Evolutionary conservation across 2,888 invertebrate genomes (phyloP).

Genomic region (Melinopterus prodromus): DNA sequence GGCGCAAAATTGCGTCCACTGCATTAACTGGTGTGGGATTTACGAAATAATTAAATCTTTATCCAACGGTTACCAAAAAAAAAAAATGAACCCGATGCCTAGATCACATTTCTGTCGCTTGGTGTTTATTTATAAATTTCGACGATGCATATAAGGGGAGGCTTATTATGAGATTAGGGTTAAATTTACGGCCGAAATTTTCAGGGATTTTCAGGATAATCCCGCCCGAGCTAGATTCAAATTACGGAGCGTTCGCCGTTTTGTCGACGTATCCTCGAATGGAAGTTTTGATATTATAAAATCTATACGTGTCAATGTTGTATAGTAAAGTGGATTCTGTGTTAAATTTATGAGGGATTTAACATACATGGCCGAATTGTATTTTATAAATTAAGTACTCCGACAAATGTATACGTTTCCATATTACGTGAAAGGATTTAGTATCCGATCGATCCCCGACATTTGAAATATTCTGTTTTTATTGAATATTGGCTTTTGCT

Average conservation of each 20-base stretch:
- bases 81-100: background rate
- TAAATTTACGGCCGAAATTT: background rate
- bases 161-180: slow-evolving; percentile 4
- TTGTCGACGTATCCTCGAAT: background rate
- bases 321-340: background rate
- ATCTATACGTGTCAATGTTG: background rate
- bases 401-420: no score
- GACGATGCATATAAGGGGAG: background rate
- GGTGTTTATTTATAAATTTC: background rate
- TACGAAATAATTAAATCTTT: background rate
- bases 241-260: background rate
- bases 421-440: no score
- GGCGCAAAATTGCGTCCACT: background rate
- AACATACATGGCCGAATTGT: background rate
- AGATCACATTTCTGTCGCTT: background rate
- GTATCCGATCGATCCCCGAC: no score
- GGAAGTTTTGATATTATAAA: background rate
- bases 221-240: background rate
- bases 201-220: background rate
- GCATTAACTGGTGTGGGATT: background rate
- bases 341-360: background rate
- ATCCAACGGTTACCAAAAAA: background rate
- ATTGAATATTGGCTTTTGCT: no score
- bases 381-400: background rate
- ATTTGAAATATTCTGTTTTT: no score